phyloP scores from a whole-genome alignment of 2,888 invertebrate species.

The Timema podura region DNA sequence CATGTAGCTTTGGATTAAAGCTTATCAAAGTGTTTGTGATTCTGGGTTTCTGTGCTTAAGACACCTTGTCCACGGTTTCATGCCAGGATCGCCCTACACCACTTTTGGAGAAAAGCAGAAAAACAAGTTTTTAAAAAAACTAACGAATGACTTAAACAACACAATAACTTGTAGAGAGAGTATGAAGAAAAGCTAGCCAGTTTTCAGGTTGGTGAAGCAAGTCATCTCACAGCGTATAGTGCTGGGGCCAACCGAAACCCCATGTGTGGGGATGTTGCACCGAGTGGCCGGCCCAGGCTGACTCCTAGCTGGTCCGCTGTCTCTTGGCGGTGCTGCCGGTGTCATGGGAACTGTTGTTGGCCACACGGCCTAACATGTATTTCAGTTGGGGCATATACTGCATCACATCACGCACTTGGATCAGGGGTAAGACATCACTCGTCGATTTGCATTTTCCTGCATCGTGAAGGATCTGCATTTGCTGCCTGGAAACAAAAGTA shows the following conservation, averaged over 20 bases:
- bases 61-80: too few species aligned
- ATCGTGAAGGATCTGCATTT: conserved; percentile 71
- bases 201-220: too few species aligned
- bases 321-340: conserved; percentile 49
- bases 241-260: conserved; percentile 26
- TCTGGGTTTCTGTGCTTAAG: too few species aligned
- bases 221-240: conserved; percentile 24
- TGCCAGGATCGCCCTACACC: too few species aligned
- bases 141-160: too few species aligned
- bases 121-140: too few species aligned
- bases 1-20: too few species aligned
- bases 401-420: conserved; percentile 78
- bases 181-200: too few species aligned
- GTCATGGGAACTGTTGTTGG: conserved; percentile 37
- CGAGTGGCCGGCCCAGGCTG: conserved; percentile 24
- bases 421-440: conserved; percentile 70
- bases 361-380: conserved; percentile 67
- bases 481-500: conserved; percentile 51
- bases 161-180: too few species aligned
- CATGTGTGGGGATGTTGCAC: conserved; percentile 16
- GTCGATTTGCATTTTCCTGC: conserved; percentile 67
- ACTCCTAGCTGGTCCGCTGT: conserved; percentile 58
- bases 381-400: conserved; percentile 83
- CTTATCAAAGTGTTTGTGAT: too few species aligned
- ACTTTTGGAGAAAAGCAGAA: too few species aligned